Conservation (phyloP, 2,113 vertebrate species). For the Leptosomus discolor region DNA sequence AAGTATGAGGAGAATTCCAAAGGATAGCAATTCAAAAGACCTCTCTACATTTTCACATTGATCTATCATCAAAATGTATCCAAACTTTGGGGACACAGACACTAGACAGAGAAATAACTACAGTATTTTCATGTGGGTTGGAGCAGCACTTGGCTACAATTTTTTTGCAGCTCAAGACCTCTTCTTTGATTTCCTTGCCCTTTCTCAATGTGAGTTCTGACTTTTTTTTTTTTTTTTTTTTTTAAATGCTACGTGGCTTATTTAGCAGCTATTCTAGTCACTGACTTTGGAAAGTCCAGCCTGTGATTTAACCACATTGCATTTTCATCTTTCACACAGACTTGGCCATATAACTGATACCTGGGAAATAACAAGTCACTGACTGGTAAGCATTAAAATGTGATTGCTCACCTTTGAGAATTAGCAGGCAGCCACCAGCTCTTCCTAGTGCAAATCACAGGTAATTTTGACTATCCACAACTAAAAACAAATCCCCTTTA, state of each 20-base stretch:
- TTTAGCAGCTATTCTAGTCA: neutral
- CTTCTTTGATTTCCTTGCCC: neutral
- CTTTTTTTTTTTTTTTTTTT: neutral
- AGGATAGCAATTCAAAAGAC: neutral
- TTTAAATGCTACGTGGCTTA: neutral
- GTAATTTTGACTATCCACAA: neutral
- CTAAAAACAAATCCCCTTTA: neutral
- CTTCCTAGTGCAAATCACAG: slow-evolving; percentile 30
- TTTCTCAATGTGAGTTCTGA: neutral
- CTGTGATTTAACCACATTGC: neutral
- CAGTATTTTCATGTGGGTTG: neutral
- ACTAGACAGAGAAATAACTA: neutral
- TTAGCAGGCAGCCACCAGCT: slow-evolving; percentile 49
- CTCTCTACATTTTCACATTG: neutral
- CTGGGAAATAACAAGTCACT: slow-evolving; percentile 22
- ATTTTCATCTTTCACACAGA: neutral
- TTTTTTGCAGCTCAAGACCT: neutral
- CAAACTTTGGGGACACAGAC: neutral
- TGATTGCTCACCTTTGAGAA: slow-evolving; percentile 44
- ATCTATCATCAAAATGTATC: neutral
- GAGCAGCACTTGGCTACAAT: neutral
- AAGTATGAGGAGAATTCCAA: neutral
- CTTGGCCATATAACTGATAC: neutral
- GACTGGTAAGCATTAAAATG: slow-evolving; percentile 45
- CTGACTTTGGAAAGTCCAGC: neutral